Base-by-base conservation (phyloP, 2,797 vertebrate genomes). In the Melanotaenia nigrans region DNA sequence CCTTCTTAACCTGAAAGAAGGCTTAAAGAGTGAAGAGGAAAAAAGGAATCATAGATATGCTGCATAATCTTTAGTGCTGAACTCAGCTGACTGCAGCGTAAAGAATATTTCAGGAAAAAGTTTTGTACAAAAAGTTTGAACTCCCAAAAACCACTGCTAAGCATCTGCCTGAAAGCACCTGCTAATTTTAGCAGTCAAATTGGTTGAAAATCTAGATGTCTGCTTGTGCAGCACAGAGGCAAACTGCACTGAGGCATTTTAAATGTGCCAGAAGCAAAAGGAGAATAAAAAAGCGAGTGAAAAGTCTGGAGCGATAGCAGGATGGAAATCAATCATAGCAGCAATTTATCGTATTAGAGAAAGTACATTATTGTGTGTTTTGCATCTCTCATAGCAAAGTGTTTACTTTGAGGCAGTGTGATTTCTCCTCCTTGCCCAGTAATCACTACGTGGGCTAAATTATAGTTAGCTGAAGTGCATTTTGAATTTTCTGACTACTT, bases 371-470 rank as follows among this genome's bases (percentile, higher is more conserved):
- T 72, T 78, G 71, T 57, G 59, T 78, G 84, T 86, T 42, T 36
- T 25, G 24, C 59, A 40, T 42, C 14, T 45, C 24, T 18, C 14
- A 25, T 40, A 3, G 35, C 35, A 75, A 77, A 68, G 60, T 3
- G 38, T 64, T 81, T 65, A 42, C 9, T 1, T 38, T 67, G 40
- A 71, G 83, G 70, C 68, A 72, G 53, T 51, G 53, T 68, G 64
- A 79, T 73, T 74, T 47, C 51, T 33, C 56, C 12, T 25, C 53
- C 20, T 61, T 40, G 33, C 61, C 61, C 18, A 53, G 70, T 60
- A 24, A 73, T 65, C 83, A 81, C 86, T 90, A 92, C 87, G 88
- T 90, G 88, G 89, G 89, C 81, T 86, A 91, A 92, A 68, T 61
- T 62, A 75, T 74, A 54, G 70, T 81, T 67, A 64, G 83, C 62